Percentiles rank a stretch among this genome's conserved stretches.
phyloP scores from a whole-genome alignment of 2,888 invertebrate genomes.

The Choristoneura rosaceana region DNA sequence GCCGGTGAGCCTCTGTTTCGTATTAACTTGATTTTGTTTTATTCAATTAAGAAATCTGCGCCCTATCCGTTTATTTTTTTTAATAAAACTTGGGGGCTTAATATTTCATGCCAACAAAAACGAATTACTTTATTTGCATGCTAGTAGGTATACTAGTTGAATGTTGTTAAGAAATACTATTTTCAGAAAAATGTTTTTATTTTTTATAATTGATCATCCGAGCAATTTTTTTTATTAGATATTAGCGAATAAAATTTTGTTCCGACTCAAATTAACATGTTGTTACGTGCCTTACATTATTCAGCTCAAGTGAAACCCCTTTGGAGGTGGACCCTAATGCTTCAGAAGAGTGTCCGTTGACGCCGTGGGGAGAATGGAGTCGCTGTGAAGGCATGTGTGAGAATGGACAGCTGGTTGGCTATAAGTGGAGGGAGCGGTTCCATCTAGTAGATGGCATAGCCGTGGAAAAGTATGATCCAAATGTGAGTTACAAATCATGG shows the following conservation, averaged over 20 bases:
- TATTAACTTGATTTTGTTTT: slow-evolving; percentile 33
- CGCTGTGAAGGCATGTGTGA: slow-evolving; percentile 71
- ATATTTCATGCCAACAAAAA: no score
- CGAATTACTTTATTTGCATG: no score
- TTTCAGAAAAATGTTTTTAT: no score
- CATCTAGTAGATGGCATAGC: slow-evolving; percentile 74
- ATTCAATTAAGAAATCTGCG: not conserved
- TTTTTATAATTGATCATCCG: no score
- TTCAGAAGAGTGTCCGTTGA: slow-evolving; percentile 68
- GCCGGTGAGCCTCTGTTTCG: slow-evolving; percentile 70
- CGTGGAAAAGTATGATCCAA: slow-evolving; percentile 74
- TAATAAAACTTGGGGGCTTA: no score
- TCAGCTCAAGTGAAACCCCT: slow-evolving; percentile 59
- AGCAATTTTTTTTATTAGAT: no score
- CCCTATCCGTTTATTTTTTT: no score
- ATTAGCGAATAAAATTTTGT: no score
- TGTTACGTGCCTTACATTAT: slow-evolving; percentile 4
- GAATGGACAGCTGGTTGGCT: slow-evolving; percentile 61
- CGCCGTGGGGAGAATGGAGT: slow-evolving; percentile 73
- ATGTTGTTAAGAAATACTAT: no score
- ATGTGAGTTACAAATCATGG: slow-evolving; percentile 54
- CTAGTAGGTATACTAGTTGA: no score
- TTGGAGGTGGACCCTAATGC: slow-evolving; percentile 63
- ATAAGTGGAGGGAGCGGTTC: slow-evolving; percentile 70
- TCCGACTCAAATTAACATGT: not conserved